Base-by-base conservation (phyloP, 2,888 invertebrate genomes). In the Proisotoma minuta region DNA sequence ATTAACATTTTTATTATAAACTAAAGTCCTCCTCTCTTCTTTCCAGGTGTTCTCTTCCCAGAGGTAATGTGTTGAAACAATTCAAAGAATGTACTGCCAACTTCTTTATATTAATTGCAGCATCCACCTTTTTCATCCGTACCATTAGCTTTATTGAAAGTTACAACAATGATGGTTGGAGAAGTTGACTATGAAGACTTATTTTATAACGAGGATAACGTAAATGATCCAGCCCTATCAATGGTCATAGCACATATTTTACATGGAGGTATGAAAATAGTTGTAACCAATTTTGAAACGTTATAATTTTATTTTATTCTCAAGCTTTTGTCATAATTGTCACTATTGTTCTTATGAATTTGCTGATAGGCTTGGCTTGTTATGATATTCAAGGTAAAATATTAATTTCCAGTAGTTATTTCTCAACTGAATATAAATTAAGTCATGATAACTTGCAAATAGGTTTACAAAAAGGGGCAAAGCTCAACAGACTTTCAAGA, bases 401-500 rank as follows among this genome's bases (percentile, higher is more conserved):
- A 34, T n/a, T n/a, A n/a, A n/a, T n/a, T n/a, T n/a, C n/a, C n/a
- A n/a, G n/a, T n/a, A n/a, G n/a, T n/a, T n/a, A n/a, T n/a, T n/a
- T n/a, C n/a, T n/a, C n/a, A n/a, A n/a, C n/a, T n/a, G n/a, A n/a
- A n/a, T n/a, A n/a, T n/a, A n/a, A n/a, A n/a, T n/a, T n/a, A n/a
- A n/a, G n/a, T n/a, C n/a, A n/a, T n/a, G n/a, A n/a, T n/a, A n/a
- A n/a, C n/a, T n/a, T n/a, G n/a, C n/a, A n/a, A n/a, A n/a, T n/a
- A n/a, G 83, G 82, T 43, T 71, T 76, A 8, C 77, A 76, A 66
- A 74, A 75, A 61, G 77, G 77, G n/a, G 77, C 91, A 0, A 88
- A 89, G 1, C 77, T 91, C 26, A 90, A 91, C 74, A 81, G 91
- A 5, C 77, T 91, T 57, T 88, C 90, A 20, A 83, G 91, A 0